A percentile compares a stretch with the other conserved stretches of the same genome.
These are phyloP conservation scores for Centropristis striata DNA, from an alignment of 2,113 vertebrate genomes.

Conservation along the genomic window DNA sequence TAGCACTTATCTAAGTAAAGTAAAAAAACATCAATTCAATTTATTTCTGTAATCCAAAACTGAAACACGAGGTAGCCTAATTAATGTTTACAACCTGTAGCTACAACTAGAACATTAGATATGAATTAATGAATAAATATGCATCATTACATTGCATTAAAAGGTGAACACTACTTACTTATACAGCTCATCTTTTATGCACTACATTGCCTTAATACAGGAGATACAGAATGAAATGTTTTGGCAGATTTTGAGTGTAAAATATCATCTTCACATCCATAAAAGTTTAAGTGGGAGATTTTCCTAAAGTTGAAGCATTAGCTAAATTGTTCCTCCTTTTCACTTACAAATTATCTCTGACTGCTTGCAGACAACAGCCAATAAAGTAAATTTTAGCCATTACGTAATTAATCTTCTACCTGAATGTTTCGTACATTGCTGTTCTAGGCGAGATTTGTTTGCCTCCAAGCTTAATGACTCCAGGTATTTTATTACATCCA, in stretches of 20 bases:
- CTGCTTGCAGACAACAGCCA: background rate
- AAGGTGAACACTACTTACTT: background rate
- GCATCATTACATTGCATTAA: background rate
- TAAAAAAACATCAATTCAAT: too few species aligned
- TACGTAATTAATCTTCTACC: background rate
- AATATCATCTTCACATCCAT: background rate
- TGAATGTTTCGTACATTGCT: background rate
- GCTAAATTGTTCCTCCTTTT: background rate
- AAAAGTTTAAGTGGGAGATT: constrained; percentile 1
- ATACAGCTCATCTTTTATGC: background rate
- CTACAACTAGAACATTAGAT: background rate
- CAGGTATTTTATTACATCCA: background rate
- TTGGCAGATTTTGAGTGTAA: background rate
- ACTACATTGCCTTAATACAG: background rate
- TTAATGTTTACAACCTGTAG: background rate
- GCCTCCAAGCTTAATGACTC: background rate
- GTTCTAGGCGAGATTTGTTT: background rate
- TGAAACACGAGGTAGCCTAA: background rate
- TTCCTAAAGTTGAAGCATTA: background rate
- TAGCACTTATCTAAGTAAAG: background rate
- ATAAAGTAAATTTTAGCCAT: background rate
- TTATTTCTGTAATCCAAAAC: background rate
- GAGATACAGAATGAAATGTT: background rate
- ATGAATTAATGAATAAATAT: background rate
- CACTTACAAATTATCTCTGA: too few species aligned